Evolutionary conservation across 2,888 invertebrate genomes (phyloP).

Genomic region (Lasioglossum lativentre): DNA sequence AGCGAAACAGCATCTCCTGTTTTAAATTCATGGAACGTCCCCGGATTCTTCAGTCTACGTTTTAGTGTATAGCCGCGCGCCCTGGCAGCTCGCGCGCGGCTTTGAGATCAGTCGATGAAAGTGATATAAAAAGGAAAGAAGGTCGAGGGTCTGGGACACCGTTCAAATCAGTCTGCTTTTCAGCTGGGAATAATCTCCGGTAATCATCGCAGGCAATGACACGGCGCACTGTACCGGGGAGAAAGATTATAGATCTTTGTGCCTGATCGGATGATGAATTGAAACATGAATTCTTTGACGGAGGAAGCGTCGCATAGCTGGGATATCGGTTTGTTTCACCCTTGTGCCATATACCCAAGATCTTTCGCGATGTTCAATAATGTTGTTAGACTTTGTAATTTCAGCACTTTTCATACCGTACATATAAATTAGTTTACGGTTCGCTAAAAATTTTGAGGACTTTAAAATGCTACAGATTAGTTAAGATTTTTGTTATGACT

Average conservation of each 20-base stretch:
- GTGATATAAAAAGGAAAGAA: not conserved
- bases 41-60: not conserved
- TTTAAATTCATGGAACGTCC: conserved; percentile 21
- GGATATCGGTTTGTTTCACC: not conserved
- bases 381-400: not conserved
- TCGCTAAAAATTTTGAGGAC: too few relatives aligned
- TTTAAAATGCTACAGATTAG: too few relatives aligned
- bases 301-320: not conserved
- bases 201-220: not conserved
- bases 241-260: not conserved
- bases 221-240: not conserved
- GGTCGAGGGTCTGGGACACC: not conserved
- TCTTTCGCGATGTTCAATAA: not conserved
- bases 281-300: not conserved
- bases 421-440: too few relatives aligned
- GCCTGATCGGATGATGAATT: not conserved
- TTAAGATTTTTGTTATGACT: too few relatives aligned
- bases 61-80: not conserved
- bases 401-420: too few relatives aligned
- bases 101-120: conserved; percentile 7
- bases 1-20: conserved; percentile 10
- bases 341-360: not conserved
- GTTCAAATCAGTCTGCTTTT: not conserved
- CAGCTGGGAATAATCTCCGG: not conserved
- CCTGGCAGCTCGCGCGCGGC: not conserved